Conservation (phyloP, 2,113 vertebrate species). For the Pangasianodon hypophthalmus region DNA sequence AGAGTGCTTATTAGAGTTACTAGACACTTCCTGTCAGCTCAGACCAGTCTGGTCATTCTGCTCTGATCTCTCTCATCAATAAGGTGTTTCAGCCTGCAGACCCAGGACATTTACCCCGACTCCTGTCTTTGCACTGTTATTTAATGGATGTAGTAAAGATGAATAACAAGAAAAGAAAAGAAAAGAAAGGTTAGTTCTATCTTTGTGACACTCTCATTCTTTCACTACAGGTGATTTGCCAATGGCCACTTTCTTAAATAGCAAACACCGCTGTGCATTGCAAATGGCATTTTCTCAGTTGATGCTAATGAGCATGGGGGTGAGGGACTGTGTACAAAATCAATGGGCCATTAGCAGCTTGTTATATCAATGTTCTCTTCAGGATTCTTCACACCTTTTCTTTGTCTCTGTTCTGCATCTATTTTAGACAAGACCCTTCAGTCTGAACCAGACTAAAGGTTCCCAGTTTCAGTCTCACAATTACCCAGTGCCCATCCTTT, state of each 20-base stretch:
- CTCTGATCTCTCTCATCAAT: no score
- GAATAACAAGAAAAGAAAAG: neutral
- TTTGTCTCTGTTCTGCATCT: neutral
- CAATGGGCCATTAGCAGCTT: slow-evolving; percentile 20
- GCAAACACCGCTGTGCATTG: neutral
- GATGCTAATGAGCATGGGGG: neutral
- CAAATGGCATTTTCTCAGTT: neutral
- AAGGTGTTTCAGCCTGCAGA: no score
- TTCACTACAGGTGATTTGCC: neutral
- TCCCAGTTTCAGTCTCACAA: neutral
- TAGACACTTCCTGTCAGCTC: no score
- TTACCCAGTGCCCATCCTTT: neutral
- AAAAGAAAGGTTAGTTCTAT: neutral
- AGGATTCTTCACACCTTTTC: neutral
- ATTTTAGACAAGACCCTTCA: neutral
- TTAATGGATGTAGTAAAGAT: neutral
- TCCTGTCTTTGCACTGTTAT: neutral
- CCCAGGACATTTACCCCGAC: neutral
- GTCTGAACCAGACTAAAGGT: neutral
- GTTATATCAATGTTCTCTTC: neutral
- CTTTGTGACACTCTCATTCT: neutral
- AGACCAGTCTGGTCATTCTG: no score
- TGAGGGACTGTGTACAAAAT: slow-evolving; percentile 9
- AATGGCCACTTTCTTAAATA: neutral
- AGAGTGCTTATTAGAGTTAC: no score